Conservation (phyloP, 2,888 invertebrate genomes). For the Trichopria drosophilae region DNA sequence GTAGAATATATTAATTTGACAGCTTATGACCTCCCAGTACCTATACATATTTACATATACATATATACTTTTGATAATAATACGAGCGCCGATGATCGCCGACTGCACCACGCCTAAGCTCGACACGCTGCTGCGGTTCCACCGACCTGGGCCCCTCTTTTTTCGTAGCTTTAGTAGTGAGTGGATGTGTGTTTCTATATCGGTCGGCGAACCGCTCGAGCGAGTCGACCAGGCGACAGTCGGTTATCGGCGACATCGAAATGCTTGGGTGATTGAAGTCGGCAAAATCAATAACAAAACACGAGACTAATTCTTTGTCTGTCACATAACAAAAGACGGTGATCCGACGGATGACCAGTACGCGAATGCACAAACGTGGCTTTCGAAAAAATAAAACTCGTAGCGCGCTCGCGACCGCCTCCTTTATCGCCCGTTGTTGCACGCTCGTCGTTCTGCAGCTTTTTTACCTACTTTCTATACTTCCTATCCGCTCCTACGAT, state of each 20-base stretch:
- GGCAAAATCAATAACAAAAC: constrained; percentile 33
- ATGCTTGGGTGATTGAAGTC: constrained; percentile 56
- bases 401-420: constrained; percentile 1
- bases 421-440: constrained; percentile 11
- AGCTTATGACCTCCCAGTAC: constrained; percentile 52
- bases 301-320: constrained; percentile 26
- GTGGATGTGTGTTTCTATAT: constrained; percentile 53
- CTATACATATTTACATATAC: constrained; percentile 29
- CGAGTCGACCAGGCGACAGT: constrained; percentile 52
- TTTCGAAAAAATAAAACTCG: constrained; percentile 10
- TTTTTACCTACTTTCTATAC: constrained; percentile 7
- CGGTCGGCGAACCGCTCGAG: constrained; percentile 48
- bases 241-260: constrained; percentile 51
- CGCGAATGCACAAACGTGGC: constrained; percentile 20
- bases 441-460: constrained; percentile 15
- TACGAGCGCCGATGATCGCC: constrained; percentile 20
- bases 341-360: constrained; percentile 12
- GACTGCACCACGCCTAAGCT: constrained; percentile 22
- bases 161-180: constrained; percentile 45
- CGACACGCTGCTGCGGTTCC: constrained; percentile 31
- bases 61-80: constrained; percentile 8
- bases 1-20: constrained; percentile 59
- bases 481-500: background rate
- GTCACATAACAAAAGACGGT: constrained; percentile 13
- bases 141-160: constrained; percentile 12